Evolutionary conservation across 2,888 invertebrate genomes (phyloP).

Genomic region (Abrostola tripartita): DNA sequence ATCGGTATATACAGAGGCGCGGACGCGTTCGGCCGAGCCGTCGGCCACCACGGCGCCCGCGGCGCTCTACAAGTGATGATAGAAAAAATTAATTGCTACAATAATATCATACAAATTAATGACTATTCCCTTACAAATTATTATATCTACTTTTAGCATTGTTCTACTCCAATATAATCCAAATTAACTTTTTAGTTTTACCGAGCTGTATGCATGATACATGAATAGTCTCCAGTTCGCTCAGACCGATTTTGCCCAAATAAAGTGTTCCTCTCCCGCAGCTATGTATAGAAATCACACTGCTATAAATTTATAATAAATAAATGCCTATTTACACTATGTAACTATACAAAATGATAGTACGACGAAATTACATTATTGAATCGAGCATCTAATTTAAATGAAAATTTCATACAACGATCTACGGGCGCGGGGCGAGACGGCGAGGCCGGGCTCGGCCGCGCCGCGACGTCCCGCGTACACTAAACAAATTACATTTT

Average conservation of each 20-base stretch:
- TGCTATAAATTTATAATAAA: constrained; percentile 88
- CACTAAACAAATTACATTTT: constrained; percentile 81
- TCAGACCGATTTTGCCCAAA: constrained; percentile 79
- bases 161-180: constrained; percentile 86
- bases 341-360: constrained; percentile 88
- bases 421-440: constrained; percentile 71
- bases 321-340: constrained; percentile 89
- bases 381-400: constrained; percentile 85
- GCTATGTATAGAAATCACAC: constrained; percentile 87
- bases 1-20: constrained; percentile 76
- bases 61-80: constrained; percentile 80
- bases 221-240: constrained; percentile 78
- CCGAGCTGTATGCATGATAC: constrained; percentile 81
- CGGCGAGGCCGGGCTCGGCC: constrained; percentile 52
- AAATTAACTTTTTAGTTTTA: constrained; percentile 77
- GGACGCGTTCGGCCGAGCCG: constrained; percentile 50
- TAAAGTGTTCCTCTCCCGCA: constrained; percentile 83
- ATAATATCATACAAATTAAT: constrained; percentile 89
- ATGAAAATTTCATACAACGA: constrained; percentile 82
- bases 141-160: constrained; percentile 87
- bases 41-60: constrained; percentile 54
- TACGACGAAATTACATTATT: constrained; percentile 86
- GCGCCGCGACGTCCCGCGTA: constrained; percentile 62
- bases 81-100: constrained; percentile 87
- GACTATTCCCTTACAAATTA: constrained; percentile 89